Conservation (phyloP, 2,797 vertebrate species). For the Enteromius viviparus region DNA sequence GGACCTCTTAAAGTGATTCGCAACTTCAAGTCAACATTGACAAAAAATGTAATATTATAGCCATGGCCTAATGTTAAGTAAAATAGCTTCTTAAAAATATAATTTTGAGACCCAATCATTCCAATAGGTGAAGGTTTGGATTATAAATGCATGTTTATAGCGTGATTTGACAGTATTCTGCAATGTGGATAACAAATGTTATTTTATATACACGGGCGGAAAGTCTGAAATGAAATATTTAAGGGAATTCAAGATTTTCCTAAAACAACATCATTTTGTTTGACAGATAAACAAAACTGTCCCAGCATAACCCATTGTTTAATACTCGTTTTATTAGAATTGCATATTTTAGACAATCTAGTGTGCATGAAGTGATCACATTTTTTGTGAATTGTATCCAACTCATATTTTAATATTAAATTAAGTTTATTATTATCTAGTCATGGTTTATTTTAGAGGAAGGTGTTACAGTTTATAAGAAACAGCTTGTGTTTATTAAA, state of each 20-base stretch:
- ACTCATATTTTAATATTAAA: slow-evolving; percentile 62
- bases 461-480: slow-evolving; percentile 19
- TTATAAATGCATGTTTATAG: not conserved
- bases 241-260: not conserved
- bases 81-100: not conserved
- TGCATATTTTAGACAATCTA: slow-evolving; percentile 50
- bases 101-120: slow-evolving; percentile 40
- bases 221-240: slow-evolving; percentile 25
- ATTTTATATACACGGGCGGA: slow-evolving; percentile 6
- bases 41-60: not conserved
- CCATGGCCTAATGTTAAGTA: not conserved
- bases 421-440: slow-evolving; percentile 53
- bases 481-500: slow-evolving; percentile 15
- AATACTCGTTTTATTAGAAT: not conserved
- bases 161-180: not conserved
- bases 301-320: slow-evolving; percentile 9
- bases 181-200: not conserved
- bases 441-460: slow-evolving; percentile 42
- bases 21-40: not conserved
- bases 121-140: slow-evolving; percentile 29
- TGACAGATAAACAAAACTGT: slow-evolving; percentile 12
- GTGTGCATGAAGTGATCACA: slow-evolving; percentile 66
- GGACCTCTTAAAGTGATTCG: not conserved
- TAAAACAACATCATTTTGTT: slow-evolving; percentile 1
- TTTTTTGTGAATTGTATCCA: slow-evolving; percentile 54